Evolutionary conservation across 2,888 invertebrate genomes (phyloP), one percentile per base, ranked within the genome.

Genomic region (Xanthostigma xanthostigma): DNA sequence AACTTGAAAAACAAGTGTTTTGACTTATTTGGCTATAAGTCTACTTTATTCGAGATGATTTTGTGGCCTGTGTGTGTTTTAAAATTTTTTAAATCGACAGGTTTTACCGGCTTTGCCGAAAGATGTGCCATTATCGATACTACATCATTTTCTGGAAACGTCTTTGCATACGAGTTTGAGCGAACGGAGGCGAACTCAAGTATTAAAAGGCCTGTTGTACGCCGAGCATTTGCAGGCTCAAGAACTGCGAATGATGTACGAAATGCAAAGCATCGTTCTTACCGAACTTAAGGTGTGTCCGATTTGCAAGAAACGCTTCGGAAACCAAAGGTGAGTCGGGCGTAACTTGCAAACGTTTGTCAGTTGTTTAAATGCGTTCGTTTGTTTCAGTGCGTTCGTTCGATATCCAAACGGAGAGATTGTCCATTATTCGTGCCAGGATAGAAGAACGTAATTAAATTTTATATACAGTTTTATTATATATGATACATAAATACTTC

Each of bases 281-380:
- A 88, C 83, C 13, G 93, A 94, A 56, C 80, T 84, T 58, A 88
- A 86, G 60, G 79, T 89, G 48, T 97, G 97, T 65, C 81, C 83
- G 0, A 89, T 89, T 2, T 97, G 97, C 66, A 89, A 84, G 63
- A 96, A 96, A 63, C 77, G 90, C 49, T 95, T 97, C 66, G 86
- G 87, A 13, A 90, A 89, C 66, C 88, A 90, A 70, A 91, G 84
- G 85, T 84, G 62, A 55, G 50, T 51, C 43, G n/a, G 9, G 9
- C 4, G 35, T 41, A 8, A 34, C 36, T 41, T 46, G n/a, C 13
- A 14, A 43, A 38, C 9, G 36, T 14, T 2, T 45, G 14, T 45
- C 13, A 5, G 1, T 8, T 14, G 8, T 37, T 37, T 36, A 34
- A 14, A 50, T 53, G 11, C 41, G 51, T 50, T 53, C 53, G 58